These are phyloP conservation scores for Solea senegalensis DNA, from an alignment of 2,113 vertebrate genomes.

Conservation along the genomic window DNA sequence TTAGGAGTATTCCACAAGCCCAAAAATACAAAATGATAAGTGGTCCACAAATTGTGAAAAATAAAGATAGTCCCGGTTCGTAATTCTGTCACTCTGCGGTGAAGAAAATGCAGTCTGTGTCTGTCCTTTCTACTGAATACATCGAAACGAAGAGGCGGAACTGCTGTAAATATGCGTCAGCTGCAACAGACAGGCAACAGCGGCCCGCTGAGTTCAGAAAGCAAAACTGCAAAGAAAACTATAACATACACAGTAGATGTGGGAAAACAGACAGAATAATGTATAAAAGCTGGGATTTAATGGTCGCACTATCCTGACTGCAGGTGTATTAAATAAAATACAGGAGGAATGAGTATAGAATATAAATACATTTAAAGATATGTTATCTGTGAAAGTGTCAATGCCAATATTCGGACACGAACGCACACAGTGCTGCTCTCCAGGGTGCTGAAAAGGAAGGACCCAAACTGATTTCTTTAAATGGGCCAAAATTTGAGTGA, in stretches of 20 bases:
- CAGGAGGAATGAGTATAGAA: no score
- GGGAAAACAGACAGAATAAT: accelerated
- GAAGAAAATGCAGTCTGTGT: constrained; percentile 40
- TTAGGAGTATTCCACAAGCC: accelerated
- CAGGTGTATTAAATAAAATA: not conserved
- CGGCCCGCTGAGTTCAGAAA: constrained; percentile 46
- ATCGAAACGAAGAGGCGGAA: constrained; percentile 27
- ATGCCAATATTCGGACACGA: accelerated
- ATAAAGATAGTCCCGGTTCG: accelerated
- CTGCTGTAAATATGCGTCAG: constrained; percentile 2
- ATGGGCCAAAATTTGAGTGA: no score
- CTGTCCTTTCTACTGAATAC: not conserved
- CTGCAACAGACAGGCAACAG: constrained; percentile 48
- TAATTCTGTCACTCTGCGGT: not conserved
- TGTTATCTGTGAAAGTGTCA: accelerated
- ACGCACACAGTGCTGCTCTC: constrained; percentile 13
- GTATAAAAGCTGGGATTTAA: accelerated
- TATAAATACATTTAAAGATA: no score
- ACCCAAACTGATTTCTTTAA: not conserved
- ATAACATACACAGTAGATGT: accelerated
- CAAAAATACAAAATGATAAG: not conserved
- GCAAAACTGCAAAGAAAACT: constrained; percentile 26
- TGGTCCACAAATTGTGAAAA: not conserved
- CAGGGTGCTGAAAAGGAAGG: constrained; percentile 23
- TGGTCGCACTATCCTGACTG: no score